Evolutionary conservation across 2,888 invertebrate genomes (phyloP).

Genomic region (Saturnia japonica): DNA sequence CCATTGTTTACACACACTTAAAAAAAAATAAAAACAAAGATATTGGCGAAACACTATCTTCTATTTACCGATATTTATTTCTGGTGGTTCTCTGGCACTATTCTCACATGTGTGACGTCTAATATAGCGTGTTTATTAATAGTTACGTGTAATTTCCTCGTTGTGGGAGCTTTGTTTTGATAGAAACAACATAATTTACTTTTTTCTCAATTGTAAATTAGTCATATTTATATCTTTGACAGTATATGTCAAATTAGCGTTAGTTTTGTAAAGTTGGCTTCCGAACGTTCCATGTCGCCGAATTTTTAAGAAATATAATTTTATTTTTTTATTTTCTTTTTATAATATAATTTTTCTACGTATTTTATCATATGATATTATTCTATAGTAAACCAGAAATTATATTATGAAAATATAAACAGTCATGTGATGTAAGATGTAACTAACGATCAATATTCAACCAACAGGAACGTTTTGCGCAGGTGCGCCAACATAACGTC

Average conservation of each 20-base stretch:
- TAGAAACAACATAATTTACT: conserved; percentile 33
- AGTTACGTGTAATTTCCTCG: conserved; percentile 35
- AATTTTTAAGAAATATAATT: background rate
- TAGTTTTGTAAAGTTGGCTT: background rate
- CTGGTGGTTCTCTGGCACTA: background rate
- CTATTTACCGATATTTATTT: conserved; percentile 2
- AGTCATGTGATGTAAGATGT: background rate
- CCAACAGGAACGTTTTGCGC: conserved; percentile 26
- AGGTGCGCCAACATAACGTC: conserved; percentile 34
- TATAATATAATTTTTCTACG: conserved; percentile 25
- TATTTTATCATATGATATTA: background rate
- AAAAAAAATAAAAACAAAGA: conserved; percentile 9
- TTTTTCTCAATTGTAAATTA: no score
- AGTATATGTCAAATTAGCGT: conserved; percentile 8
- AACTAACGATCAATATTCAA: background rate
- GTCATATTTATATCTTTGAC: conserved; percentile 40
- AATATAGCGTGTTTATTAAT: conserved; percentile 21
- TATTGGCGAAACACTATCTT: background rate
- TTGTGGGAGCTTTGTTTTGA: conserved; percentile 43
- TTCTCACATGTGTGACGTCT: conserved; percentile 14
- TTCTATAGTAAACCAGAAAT: background rate
- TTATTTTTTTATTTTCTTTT: no score
- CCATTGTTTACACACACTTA: conserved; percentile 51
- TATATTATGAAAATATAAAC: background rate
- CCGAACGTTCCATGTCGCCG: background rate